These are phyloP conservation scores for Apodemia mormo DNA, from an alignment of 2,888 invertebrate species.

Conservation along the genomic window DNA sequence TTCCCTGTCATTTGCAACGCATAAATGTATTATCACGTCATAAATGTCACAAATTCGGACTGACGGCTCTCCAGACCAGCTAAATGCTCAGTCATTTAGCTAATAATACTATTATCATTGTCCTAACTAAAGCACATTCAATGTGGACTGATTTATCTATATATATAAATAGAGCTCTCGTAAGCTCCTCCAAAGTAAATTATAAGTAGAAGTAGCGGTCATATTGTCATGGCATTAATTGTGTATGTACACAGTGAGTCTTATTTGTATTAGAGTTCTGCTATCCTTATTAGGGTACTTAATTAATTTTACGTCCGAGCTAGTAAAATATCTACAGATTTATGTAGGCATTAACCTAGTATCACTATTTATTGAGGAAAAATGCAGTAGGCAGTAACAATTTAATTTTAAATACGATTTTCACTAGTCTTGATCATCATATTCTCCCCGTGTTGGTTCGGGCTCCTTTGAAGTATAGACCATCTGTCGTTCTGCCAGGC, in stretches of 20 bases:
- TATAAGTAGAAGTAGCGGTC: neutral
- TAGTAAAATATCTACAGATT: too few species aligned
- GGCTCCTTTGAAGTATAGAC: too few species aligned
- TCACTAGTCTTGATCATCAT: too few species aligned
- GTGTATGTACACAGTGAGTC: neutral
- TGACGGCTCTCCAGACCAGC: constrained; percentile 20
- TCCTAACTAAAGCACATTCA: constrained; percentile 15
- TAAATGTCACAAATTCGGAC: constrained; percentile 19
- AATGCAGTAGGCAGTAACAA: too few species aligned
- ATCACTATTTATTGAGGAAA: too few species aligned
- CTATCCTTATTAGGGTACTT: neutral
- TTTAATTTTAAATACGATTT: too few species aligned
- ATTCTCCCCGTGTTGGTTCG: too few species aligned
- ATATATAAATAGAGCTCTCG: neutral
- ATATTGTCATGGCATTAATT: neutral
- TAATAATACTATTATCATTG: constrained; percentile 21
- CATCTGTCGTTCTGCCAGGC: too few species aligned
- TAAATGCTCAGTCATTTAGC: constrained; percentile 21
- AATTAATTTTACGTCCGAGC: neutral
- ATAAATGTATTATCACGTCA: constrained; percentile 24
- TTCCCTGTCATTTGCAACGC: constrained; percentile 21
- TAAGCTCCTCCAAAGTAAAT: neutral
- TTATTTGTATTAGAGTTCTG: neutral
- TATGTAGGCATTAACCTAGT: too few species aligned
- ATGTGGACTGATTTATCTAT: constrained; percentile 19